phyloP scores from a whole-genome alignment of 2,888 invertebrate genomes.

The Buathra laborator region DNA sequence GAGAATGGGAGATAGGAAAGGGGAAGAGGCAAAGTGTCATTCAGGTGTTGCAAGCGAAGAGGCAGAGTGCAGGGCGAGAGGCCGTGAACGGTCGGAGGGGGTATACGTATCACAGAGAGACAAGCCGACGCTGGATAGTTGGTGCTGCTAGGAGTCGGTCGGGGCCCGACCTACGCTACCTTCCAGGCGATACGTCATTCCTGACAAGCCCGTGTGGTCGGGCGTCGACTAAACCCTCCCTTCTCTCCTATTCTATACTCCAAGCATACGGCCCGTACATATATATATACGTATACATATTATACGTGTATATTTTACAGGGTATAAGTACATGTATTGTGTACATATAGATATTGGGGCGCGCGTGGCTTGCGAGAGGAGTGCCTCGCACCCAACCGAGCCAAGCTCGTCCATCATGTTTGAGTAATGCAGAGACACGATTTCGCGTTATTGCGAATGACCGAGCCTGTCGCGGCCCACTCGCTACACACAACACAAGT shows the following conservation, averaged over 20 bases:
- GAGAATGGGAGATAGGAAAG: not conserved
- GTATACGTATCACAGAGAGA: slow-evolving; percentile 42
- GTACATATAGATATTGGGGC: slow-evolving; percentile 32
- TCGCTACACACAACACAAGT: slow-evolving; percentile 60
- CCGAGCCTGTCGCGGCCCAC: slow-evolving; percentile 72
- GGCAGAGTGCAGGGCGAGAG: slow-evolving; percentile 42
- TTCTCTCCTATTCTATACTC: slow-evolving; percentile 36
- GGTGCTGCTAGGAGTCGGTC: slow-evolving; percentile 46
- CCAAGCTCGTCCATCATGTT: slow-evolving; percentile 81
- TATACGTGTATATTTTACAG: slow-evolving; percentile 21
- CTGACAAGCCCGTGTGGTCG: slow-evolving; percentile 80
- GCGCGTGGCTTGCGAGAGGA: slow-evolving; percentile 30
- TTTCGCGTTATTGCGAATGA: slow-evolving; percentile 82
- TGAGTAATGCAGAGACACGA: slow-evolving; percentile 82
- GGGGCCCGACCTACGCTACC: slow-evolving; percentile 70
- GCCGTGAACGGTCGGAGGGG: slow-evolving; percentile 15
- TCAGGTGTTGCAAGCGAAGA: slow-evolving; percentile 54
- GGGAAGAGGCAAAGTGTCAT: slow-evolving; percentile 37
- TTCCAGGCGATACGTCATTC: slow-evolving; percentile 82
- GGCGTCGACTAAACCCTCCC: slow-evolving; percentile 73
- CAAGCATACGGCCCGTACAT: slow-evolving; percentile 45
- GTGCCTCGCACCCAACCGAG: slow-evolving; percentile 75
- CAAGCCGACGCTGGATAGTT: slow-evolving; percentile 34
- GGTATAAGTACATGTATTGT: slow-evolving; percentile 23
- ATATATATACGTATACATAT: not conserved